These are phyloP conservation scores for Morpho helenor DNA, from an alignment of 2,888 invertebrate genomes.

Conservation along the genomic window DNA sequence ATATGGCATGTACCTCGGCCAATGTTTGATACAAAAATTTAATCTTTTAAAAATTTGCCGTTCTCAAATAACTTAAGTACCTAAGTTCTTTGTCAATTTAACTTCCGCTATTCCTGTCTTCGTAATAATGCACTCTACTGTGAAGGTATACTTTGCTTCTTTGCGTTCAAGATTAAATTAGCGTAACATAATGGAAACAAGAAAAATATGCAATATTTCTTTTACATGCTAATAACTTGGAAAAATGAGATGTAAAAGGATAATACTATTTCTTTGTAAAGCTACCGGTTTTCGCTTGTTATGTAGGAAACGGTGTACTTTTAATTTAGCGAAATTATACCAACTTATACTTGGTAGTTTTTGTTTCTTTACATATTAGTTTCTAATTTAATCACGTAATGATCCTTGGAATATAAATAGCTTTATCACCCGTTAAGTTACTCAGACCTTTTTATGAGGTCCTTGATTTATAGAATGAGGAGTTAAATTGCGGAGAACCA, in stretches of 20 bases:
- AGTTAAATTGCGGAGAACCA: too few relatives aligned
- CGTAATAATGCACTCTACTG: slow-evolving; percentile 31
- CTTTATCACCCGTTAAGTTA: too few relatives aligned
- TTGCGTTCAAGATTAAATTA: slow-evolving; percentile 41
- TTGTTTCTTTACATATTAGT: too few relatives aligned
- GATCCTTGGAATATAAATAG: too few relatives aligned
- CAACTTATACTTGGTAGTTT: too few relatives aligned
- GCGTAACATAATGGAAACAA: slow-evolving; percentile 39
- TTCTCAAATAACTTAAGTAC: slow-evolving; percentile 22
- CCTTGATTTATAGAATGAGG: too few relatives aligned
- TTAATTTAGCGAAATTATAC: not conserved
- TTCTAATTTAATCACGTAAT: too few relatives aligned
- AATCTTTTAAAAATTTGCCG: slow-evolving; percentile 21
- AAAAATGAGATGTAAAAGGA: slow-evolving; percentile 5
- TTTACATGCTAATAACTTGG: slow-evolving; percentile 15
- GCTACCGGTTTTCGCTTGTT: slow-evolving; percentile 3
- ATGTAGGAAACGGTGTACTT: not conserved
- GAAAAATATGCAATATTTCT: slow-evolving; percentile 42
- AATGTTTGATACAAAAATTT: slow-evolving; percentile 10
- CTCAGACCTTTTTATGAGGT: too few relatives aligned
- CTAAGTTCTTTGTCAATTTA: slow-evolving; percentile 49
- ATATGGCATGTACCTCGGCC: slow-evolving; percentile 21
- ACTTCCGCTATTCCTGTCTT: slow-evolving; percentile 29
- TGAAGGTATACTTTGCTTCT: slow-evolving; percentile 31
- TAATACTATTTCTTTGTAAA: slow-evolving; percentile 5